These are phyloP conservation scores for Drepana arcuata DNA, from an alignment of 1,140 invertebrate genomes.

Conservation along the genomic window DNA sequence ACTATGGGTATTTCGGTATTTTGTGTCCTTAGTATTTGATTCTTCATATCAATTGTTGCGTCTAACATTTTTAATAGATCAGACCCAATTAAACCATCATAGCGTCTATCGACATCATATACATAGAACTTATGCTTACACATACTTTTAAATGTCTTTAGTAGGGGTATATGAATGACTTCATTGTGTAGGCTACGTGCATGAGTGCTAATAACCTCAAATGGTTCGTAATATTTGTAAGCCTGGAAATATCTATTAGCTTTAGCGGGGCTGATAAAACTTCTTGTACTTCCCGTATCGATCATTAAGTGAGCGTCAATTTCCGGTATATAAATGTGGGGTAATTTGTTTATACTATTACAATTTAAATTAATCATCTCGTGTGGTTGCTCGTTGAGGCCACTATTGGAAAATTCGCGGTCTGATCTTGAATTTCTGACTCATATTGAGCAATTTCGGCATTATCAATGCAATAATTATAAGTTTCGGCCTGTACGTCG, in stretches of 20 bases:
- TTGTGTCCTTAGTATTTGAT: neutral
- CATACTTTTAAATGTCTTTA: conserved; percentile 1
- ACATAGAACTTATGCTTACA: conserved; percentile 6
- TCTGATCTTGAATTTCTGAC: no score
- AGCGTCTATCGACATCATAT: conserved; percentile 13
- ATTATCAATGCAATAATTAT: no score
- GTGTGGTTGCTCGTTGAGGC: neutral
- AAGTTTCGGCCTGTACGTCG: no score
- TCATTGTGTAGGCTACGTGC: conserved; percentile 1
- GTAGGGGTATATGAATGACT: neutral
- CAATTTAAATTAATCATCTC: conserved; percentile 6
- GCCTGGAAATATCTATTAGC: conserved; percentile 2
- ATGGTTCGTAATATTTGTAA: conserved; percentile 4
- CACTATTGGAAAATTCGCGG: neutral
- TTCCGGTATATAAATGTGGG: conserved; percentile 5
- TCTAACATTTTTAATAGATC: conserved; percentile 1
- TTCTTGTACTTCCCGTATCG: conserved; percentile 7
- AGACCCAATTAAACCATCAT: conserved; percentile 25
- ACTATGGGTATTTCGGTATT: conserved; percentile 5
- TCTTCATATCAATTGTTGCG: conserved; percentile 2
- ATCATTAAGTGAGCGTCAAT: conserved; percentile 5
- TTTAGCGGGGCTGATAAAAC: conserved; percentile 6
- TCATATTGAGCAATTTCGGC: no score
- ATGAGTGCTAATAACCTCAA: conserved; percentile 8
- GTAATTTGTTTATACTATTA: conserved; percentile 2